Evolutionary conservation across 2,797 vertebrate genomes (phyloP), one percentile per base, ranked within the genome.

Genomic region (Mallotus villosus): DNA sequence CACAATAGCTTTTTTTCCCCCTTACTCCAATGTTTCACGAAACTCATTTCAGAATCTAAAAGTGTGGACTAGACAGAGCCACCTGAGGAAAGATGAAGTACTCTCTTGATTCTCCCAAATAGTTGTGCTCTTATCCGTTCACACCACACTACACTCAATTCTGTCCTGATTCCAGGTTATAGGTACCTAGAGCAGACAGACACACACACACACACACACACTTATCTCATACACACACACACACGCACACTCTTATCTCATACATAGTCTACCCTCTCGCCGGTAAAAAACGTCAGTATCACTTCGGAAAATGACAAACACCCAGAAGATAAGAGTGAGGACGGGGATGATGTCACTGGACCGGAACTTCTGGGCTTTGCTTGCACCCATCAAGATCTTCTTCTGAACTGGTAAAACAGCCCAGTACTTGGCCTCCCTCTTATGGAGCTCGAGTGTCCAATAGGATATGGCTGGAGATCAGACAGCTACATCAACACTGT

Each of bases 101-200:
- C 72, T 68, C 74, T 37, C 74, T 32, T 71, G 66, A n/a, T 68
- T 80, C 74, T 83, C 82, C 49, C 81, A 85, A 81, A 88, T 81
- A 85, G 74, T 73, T 68, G 41, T 34, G 70, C 65, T 79, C 66
- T 78, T 85, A 84, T 83, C 80, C 80, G 75, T 14, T 11, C 67
- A 70, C 62, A 77, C 67, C 69, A 74, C 67, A 74, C 77, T 73
- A 68, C 61, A 68, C 32, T 34, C n/a, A 34, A 29, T 29, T 29
- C 27, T 37, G 34, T 46, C 12, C 41, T 14, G 41, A 46, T 67
- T 25, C 29, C 69, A 78, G 75, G 71, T 75, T 51, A n/a, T 67
- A 73, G 75, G 58, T 55, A 67, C 37, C 46, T 12, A 69, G 73
- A 72, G 68, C 22, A 71, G 29, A 37, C 3, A 25, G 32, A 76